Percentiles rank a stretch among this genome's conserved stretches.
These are phyloP conservation scores for Meteorus cinctellus DNA, from an alignment of 2,888 invertebrate genomes.

Conservation along the genomic window DNA sequence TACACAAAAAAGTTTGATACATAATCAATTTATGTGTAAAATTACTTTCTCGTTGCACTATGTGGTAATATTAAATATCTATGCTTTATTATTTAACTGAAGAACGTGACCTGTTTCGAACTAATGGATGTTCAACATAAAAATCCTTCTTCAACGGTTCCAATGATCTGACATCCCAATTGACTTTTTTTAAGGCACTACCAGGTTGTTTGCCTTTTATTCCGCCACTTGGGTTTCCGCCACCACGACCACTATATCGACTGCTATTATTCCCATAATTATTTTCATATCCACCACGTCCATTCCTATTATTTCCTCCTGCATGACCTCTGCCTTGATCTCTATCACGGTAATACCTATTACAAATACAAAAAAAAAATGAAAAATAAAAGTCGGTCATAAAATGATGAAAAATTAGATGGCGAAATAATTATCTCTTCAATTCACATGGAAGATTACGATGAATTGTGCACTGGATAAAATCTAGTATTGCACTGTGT, in stretches of 20 bases:
- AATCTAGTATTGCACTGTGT: neutral
- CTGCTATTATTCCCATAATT: constrained; percentile 58
- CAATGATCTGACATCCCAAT: constrained; percentile 76
- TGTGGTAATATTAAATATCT: neutral
- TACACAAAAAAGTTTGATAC: constrained; percentile 4
- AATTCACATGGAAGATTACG: no score
- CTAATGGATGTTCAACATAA: constrained; percentile 82
- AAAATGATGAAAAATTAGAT: neutral
- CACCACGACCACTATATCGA: constrained; percentile 57
- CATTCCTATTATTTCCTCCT: constrained; percentile 65
- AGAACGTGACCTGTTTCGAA: constrained; percentile 74
- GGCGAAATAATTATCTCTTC: no score
- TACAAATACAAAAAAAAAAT: constrained; percentile 2
- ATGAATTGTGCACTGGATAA: no score
- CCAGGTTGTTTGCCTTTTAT: constrained; percentile 70
- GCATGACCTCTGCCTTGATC: constrained; percentile 62
- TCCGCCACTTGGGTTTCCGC: constrained; percentile 56
- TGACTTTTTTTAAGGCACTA: constrained; percentile 75
- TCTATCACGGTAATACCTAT: constrained; percentile 65
- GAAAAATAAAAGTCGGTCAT: constrained; percentile 13
- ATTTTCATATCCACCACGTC: constrained; percentile 62
- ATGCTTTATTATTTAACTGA: neutral
- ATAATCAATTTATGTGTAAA: neutral
- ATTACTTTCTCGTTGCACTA: neutral
- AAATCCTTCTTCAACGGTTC: constrained; percentile 88